Evolutionary conservation across 2,888 invertebrate genomes (phyloP).

Genomic region (Eupsilia transversa): DNA sequence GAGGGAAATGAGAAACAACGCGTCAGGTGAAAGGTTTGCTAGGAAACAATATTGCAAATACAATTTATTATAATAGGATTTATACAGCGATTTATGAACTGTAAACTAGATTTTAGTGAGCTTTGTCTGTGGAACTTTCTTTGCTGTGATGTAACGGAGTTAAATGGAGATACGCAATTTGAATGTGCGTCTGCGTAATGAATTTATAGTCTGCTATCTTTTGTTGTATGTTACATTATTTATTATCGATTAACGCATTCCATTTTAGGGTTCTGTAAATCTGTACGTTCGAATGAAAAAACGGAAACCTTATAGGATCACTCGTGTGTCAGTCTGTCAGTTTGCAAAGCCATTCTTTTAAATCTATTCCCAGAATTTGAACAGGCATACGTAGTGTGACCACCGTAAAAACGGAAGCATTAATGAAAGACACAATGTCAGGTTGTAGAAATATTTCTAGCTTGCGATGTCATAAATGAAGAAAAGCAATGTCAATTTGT

Average conservation of each 20-base stretch:
- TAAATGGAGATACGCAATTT: slow-evolving; percentile 31
- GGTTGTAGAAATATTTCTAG: neutral
- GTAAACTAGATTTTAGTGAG: slow-evolving; percentile 50
- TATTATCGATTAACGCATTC: neutral
- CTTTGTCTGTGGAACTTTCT: slow-evolving; percentile 37
- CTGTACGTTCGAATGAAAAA: too few species aligned
- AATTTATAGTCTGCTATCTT: slow-evolving; percentile 9
- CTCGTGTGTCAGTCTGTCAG: too few species aligned
- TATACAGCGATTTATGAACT: slow-evolving; percentile 58
- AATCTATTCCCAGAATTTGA: neutral
- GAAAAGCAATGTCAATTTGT: neutral
- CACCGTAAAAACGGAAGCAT: neutral
- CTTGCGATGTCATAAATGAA: neutral
- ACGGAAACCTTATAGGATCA: too few species aligned
- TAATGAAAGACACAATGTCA: neutral
- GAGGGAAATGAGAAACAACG: slow-evolving; percentile 65
- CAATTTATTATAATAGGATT: slow-evolving; percentile 68
- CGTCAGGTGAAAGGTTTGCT: slow-evolving; percentile 67
- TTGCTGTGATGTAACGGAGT: slow-evolving; percentile 36
- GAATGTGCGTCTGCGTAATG: slow-evolving; percentile 10
- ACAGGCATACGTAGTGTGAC: neutral
- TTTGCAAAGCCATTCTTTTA: too few species aligned
- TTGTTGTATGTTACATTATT: neutral
- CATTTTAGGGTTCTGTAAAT: neutral
- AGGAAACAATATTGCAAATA: slow-evolving; percentile 65